Conservation (phyloP, 1,140 invertebrate genomes). For the Mactra quadrangularis region DNA sequence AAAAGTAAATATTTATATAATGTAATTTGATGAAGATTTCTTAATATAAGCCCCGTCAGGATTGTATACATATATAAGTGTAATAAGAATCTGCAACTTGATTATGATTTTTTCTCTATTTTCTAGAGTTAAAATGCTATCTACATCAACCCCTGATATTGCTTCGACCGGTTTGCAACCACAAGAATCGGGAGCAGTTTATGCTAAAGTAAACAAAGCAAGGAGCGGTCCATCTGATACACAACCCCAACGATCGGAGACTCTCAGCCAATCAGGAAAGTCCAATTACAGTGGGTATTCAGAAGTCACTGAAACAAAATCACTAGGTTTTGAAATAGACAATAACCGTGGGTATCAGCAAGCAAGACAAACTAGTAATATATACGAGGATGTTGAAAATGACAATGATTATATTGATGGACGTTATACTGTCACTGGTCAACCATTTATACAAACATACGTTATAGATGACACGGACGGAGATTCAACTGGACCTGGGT, state of each 20-base stretch:
- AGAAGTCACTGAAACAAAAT: constrained; percentile 2
- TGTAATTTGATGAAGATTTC: too few relatives aligned
- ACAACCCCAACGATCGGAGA: neutral
- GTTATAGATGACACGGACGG: neutral
- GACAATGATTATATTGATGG: neutral
- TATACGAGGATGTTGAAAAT: neutral
- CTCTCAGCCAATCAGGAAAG: neutral
- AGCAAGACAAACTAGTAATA: neutral
- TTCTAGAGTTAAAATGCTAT: constrained; percentile 2
- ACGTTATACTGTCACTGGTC: neutral
- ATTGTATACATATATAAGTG: too few relatives aligned
- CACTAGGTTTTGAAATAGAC: constrained; percentile 18
- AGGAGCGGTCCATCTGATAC: neutral
- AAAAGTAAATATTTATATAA: too few relatives aligned
- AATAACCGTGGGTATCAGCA: neutral
- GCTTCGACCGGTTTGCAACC: neutral
- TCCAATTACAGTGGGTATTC: neutral
- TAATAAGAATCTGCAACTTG: too few relatives aligned
- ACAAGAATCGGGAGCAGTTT: neutral
- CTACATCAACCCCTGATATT: neutral
- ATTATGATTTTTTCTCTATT: too few relatives aligned
- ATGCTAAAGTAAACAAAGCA: constrained; percentile 9
- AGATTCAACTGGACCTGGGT: neutral
- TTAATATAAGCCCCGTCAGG: too few relatives aligned
- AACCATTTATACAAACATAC: constrained; percentile 24